phyloP scores from a whole-genome alignment of 2,888 invertebrate genomes.

The Drosophila infuscata region DNA sequence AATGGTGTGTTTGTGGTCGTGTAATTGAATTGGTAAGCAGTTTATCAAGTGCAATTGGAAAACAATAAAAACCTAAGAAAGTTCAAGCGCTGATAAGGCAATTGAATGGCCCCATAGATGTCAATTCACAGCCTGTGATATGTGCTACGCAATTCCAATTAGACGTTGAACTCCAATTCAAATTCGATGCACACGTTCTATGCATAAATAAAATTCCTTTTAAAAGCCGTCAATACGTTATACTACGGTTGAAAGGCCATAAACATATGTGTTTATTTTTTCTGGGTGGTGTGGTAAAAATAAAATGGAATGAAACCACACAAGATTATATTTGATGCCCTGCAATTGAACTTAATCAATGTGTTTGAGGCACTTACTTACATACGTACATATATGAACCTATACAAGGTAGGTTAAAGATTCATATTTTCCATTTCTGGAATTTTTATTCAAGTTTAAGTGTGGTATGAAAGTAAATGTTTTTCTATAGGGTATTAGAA shows the following conservation, averaged over 20 bases:
- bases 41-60: conserved; percentile 66
- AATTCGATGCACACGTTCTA: conserved; percentile 29
- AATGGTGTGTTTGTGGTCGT: conserved; percentile 10
- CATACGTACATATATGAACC: background rate
- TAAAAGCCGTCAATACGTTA: conserved; percentile 59
- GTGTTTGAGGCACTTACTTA: background rate
- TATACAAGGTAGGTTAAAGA: background rate
- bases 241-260: conserved; percentile 20
- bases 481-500: conserved; percentile 19
- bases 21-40: conserved; percentile 64
- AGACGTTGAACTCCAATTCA: background rate
- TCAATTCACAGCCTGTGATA: conserved; percentile 35
- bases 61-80: conserved; percentile 53
- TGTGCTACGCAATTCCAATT: conserved; percentile 11
- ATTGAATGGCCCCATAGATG: conserved; percentile 38
- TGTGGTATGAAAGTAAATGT: background rate
- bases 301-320: conserved; percentile 4
- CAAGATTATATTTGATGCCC: conserved; percentile 1
- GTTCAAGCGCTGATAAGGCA: conserved; percentile 48
- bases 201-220: conserved; percentile 59
- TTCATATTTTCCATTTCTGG: background rate
- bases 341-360: background rate
- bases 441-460: background rate
- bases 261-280: conserved; percentile 52
- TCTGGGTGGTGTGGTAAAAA: background rate